Conservation (phyloP, 2,113 vertebrate species). For the Mobula birostris region DNA sequence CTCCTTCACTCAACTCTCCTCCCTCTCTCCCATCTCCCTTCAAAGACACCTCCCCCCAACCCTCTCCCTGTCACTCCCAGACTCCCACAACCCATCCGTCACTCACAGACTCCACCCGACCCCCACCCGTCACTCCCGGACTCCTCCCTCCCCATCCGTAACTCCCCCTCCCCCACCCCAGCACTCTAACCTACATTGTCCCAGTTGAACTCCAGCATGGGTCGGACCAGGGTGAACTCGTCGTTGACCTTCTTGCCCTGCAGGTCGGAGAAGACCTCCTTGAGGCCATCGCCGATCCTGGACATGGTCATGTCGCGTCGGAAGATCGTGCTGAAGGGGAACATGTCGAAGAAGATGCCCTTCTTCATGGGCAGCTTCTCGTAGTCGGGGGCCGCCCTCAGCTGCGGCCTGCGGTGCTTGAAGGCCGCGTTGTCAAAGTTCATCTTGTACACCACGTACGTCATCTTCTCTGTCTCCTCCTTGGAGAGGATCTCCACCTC, state of each 20-base stretch:
- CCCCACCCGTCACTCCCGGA: no score
- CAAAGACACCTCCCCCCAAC: no score
- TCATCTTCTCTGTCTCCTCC: slow-evolving; percentile 65
- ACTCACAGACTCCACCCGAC: no score
- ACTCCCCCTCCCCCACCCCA: no score
- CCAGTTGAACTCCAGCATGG: slow-evolving; percentile 67
- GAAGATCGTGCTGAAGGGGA: slow-evolving; percentile 63
- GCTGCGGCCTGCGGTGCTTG: slow-evolving; percentile 60
- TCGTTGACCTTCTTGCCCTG: slow-evolving; percentile 64
- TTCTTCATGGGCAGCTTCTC: slow-evolving; percentile 65
- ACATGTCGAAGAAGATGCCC: slow-evolving; percentile 65
- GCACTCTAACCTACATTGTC: slow-evolving; percentile 52
- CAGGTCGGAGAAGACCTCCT: slow-evolving; percentile 62
- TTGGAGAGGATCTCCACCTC: slow-evolving; percentile 64
- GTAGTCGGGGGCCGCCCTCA: slow-evolving; percentile 60
- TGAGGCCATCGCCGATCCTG: slow-evolving; percentile 57
- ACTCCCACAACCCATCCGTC: no score
- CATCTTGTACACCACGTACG: slow-evolving; percentile 66
- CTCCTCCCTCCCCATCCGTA: no score
- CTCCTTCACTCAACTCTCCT: no score
- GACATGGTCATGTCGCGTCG: slow-evolving; percentile 64
- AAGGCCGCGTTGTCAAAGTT: slow-evolving; percentile 66
- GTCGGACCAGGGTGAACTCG: slow-evolving; percentile 59
- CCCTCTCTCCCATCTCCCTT: no score
- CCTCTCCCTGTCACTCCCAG: no score